phyloP scores from a whole-genome alignment of 2,888 invertebrate species.

The Tetragonisca angustula region DNA sequence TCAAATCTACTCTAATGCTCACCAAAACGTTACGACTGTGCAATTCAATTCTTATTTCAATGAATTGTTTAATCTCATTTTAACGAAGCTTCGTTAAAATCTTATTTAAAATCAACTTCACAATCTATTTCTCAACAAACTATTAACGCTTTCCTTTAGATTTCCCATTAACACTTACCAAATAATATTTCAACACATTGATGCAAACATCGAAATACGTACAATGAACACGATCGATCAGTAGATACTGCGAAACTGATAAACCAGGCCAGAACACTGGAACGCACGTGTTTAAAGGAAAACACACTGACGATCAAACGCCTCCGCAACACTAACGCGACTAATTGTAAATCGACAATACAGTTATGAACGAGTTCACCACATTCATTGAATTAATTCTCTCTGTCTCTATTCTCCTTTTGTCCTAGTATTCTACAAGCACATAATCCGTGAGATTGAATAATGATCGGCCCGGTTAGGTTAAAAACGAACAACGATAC shows the following conservation, averaged over 20 bases:
- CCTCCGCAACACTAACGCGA: constrained; percentile 23
- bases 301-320: background rate
- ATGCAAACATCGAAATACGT: constrained; percentile 8
- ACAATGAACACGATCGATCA: background rate
- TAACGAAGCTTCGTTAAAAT: too few relatives aligned
- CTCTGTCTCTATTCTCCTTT: background rate
- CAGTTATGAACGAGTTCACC: constrained; percentile 25
- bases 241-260: background rate
- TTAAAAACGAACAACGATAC: background rate
- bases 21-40: too few relatives aligned
- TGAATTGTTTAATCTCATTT: too few relatives aligned
- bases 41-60: too few relatives aligned
- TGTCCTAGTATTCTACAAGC: too few relatives aligned
- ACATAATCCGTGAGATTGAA: constrained; percentile 38
- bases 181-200: background rate
- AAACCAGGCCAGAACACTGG: background rate
- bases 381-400: constrained; percentile 36
- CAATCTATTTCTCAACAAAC: background rate
- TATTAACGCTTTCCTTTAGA: background rate
- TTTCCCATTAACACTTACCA: background rate
- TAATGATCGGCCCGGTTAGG: background rate
- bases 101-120: too few relatives aligned
- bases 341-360: constrained; percentile 4
- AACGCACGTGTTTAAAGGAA: background rate
- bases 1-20: too few relatives aligned